Evolutionary conservation across 2,113 vertebrate genomes (phyloP), one percentile per base, ranked within the genome.

Genomic region (human (Homo sapiens)): DNA sequence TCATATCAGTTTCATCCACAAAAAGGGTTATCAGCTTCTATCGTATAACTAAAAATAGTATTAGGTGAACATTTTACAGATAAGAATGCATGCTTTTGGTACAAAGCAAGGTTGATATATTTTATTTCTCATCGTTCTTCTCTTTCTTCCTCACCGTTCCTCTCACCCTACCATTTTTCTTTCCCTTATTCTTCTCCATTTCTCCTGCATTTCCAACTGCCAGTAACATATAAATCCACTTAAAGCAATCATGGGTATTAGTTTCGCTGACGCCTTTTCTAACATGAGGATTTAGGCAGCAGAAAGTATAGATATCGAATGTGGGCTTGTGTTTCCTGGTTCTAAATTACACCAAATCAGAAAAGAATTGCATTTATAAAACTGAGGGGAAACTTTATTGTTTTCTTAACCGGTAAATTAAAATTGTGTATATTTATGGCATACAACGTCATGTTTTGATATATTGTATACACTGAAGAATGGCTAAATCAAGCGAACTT

Each of bases 281-380:
- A 59, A 20, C 38, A 30, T 43, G 43, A 75, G 1, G 6, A 85
- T 59, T 61, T 75, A 52, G 52, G 59, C 23, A 80, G 38, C 27
- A 25, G 50, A 14, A 5, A 64, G 2, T 32, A 72, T 23, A 84
- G 75, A 76, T 27, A 81, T 43, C 13, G 30, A 75, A 94, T 8
- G 9, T 12, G 35, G 25, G 35, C 27, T 72, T 82, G 45, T 61
- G 68, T 85, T 96, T 38, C 22, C 59, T 40, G 75, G 6, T 91
- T 86, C 55, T 48, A 70, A 50, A 40, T 88, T 40, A 35, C 14
- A 35, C 25, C 35, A 66, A 84, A 86, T 83, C 27, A 80, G 32
- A 52, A 50, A 84, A 97, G 61, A 80, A 70, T 48, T 83, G 30
- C n/a, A 84, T 68, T 48, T 55, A 22, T 85, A 61, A 95, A 91